Evolutionary conservation across 2,888 invertebrate genomes (phyloP).

Genomic region (Melitaea athalia): DNA sequence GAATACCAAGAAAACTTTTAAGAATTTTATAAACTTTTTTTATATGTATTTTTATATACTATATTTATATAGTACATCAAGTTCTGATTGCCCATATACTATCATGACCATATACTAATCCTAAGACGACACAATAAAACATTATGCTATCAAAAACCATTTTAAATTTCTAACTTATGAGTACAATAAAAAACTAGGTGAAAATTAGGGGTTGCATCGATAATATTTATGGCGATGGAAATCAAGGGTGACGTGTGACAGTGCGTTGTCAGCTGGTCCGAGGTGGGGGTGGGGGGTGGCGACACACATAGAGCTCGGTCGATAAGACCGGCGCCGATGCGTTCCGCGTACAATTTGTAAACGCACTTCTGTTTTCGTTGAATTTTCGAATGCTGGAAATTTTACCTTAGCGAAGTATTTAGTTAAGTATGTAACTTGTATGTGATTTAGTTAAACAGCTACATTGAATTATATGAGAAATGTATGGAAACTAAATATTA

Average conservation of each 20-base stretch:
- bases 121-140: no score
- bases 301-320: slow-evolving; percentile 76
- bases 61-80: no score
- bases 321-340: slow-evolving; percentile 75
- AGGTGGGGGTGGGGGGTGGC: slow-evolving; percentile 51
- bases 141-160: no score
- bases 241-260: slow-evolving; percentile 33
- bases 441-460: not conserved
- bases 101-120: no score
- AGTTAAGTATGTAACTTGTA: not conserved
- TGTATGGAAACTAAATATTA: no score
- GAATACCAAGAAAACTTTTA: no score
- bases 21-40: no score
- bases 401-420: not conserved
- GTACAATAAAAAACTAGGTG: not conserved
- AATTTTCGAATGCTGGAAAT: not conserved
- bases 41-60: no score
- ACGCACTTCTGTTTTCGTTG: slow-evolving; percentile 26
- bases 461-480: no score
- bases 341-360: slow-evolving; percentile 50
- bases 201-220: slow-evolving; percentile 1
- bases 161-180: no score
- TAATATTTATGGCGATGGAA: slow-evolving; percentile 28
- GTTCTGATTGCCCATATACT: no score
- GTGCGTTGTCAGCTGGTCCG: slow-evolving; percentile 44